These are phyloP conservation scores for Gavialis gangeticus DNA, from an alignment of 2,113 vertebrate genomes.

Conservation along the genomic window DNA sequence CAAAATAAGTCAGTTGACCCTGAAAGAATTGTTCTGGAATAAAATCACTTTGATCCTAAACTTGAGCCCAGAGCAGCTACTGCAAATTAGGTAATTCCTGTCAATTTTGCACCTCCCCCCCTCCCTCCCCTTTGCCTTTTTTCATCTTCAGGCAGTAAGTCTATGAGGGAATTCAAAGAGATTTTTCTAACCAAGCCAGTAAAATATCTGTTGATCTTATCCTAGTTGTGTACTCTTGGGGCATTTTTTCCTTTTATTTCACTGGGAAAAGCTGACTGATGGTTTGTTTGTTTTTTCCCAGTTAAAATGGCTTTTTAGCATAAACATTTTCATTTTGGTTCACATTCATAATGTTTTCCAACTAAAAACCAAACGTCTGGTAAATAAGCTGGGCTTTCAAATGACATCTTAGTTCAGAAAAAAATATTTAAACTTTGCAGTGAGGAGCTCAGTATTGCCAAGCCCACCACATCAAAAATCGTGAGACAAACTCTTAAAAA, in stretches of 20 bases:
- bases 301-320: background rate
- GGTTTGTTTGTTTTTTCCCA: background rate
- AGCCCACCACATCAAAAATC: too few relatives aligned
- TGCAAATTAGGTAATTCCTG: background rate
- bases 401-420: too few relatives aligned
- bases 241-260: background rate
- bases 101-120: background rate
- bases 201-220: background rate
- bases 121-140: too few relatives aligned
- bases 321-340: background rate
- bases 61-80: background rate
- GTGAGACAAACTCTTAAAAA: too few relatives aligned
- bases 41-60: background rate
- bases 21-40: background rate
- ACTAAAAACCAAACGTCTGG: too few relatives aligned
- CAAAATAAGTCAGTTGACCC: background rate
- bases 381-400: too few relatives aligned
- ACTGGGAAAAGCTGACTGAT: background rate
- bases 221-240: fast-evolving
- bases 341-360: too few relatives aligned
- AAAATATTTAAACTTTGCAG: too few relatives aligned
- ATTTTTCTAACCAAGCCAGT: fast-evolving
- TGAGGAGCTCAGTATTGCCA: too few relatives aligned
- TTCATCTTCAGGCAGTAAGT: background rate
- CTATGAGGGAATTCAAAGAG: fast-evolving